phyloP scores from a whole-genome alignment of 1,140 invertebrate species.

The Pseudomyrmex concolor region DNA sequence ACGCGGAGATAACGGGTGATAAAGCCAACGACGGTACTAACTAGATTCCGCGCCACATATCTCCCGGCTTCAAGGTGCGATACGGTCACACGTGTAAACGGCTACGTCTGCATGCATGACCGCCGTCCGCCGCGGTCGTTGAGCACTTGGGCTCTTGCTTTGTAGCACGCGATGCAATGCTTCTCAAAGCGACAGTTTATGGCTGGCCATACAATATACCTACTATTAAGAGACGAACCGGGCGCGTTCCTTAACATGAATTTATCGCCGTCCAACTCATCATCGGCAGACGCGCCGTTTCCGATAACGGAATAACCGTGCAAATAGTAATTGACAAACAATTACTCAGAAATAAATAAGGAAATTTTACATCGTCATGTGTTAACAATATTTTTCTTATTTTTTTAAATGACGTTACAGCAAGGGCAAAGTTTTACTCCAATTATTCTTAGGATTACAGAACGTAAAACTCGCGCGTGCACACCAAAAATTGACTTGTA shows the following conservation, averaged over 20 bases:
- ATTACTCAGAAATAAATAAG: too few relatives aligned
- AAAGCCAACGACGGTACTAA: conserved; percentile 68
- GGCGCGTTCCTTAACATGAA: conserved; percentile 68
- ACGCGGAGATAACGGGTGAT: conserved; percentile 65
- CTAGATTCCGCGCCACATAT: conserved; percentile 64
- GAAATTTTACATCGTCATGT: too few relatives aligned
- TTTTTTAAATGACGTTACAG: too few relatives aligned
- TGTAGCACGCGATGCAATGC: conserved; percentile 64
- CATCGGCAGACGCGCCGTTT: background rate
- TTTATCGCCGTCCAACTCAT: conserved; percentile 56
- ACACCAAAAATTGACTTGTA: background rate
- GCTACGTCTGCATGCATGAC: conserved; percentile 63
- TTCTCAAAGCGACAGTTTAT: conserved; percentile 68
- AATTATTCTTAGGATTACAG: too few relatives aligned
- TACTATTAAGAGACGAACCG: conserved; percentile 63
- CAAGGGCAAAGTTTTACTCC: too few relatives aligned
- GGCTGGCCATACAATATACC: conserved; percentile 62
- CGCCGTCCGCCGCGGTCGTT: conserved; percentile 43
- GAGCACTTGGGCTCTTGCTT: conserved; percentile 61
- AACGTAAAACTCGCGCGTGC: too few relatives aligned
- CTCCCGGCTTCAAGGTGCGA: conserved; percentile 45
- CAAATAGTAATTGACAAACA: too few relatives aligned
- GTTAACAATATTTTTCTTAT: too few relatives aligned
- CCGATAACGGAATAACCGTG: background rate
- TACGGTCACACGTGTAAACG: conserved; percentile 62